Evolutionary conservation across 2,113 vertebrate species (phyloP), one percentile per base, ranked within the genome.

Genomic region (Illadopsis cleaveri): DNA sequence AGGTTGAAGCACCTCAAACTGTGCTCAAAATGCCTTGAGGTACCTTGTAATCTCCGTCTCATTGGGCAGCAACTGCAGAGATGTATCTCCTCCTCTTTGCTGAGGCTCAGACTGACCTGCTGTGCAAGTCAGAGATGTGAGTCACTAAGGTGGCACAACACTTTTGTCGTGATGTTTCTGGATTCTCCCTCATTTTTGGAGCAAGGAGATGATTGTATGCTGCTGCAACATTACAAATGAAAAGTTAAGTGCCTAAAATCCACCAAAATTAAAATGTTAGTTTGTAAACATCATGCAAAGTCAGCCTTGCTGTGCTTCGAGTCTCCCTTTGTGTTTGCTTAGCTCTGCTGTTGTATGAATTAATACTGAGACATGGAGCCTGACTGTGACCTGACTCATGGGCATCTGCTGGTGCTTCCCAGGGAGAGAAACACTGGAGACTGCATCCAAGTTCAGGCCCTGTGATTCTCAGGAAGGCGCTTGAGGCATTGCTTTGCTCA

Each of bases 291-390:
- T 38, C 35, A 42, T 27, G 44, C 10, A 44, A 53, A 79, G n/a
- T 40, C 38, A 82, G 33, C 19, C 33, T 72, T 22, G 3, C 42
- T 58, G 6, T 62, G 35, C 21, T 35, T 56, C 0, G 0, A 12
- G 6, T 54, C 12, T 84, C 48, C 7, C 17, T 31, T 61, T 56
- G 15, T 44, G 51, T 53, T 70, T 76, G 15, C 44, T 35, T 58
- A 47, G 37, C 30, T 31, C 62, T 80, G 28, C 19, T 0, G 2
- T 47, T 30, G 20, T 45, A 33, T 21, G 62, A 30, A 62, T 68
- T 50, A 76, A 50, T 0, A 0, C 57, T n/a, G 61, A 89, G 42
- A 56, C 30, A 5, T 1, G 3, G 38, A 80, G 9, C 23, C 38
- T 47, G 48, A 8, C 35, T 50, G 21, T 45, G 71, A 42, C 53